A percentile compares a stretch with the other conserved stretches of the same genome.
Conservation (phyloP, 2,888 invertebrate genomes). For the Thyatira batis region DNA sequence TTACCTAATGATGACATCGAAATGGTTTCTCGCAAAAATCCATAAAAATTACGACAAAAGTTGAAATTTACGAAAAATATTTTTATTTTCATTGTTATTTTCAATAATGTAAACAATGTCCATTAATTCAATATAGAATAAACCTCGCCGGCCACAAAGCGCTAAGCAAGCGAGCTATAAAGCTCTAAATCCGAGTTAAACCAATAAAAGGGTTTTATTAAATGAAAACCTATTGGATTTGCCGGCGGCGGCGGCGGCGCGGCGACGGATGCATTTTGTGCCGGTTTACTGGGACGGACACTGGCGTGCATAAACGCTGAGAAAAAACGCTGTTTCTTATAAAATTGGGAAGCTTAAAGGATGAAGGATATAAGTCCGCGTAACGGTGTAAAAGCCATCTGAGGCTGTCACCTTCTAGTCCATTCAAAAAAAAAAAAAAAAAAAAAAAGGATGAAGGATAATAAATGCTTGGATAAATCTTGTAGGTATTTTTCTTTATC, state of each 20-base stretch:
- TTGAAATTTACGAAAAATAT: too few species aligned
- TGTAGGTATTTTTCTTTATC: too few species aligned
- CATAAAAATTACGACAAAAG: too few species aligned
- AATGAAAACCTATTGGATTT: conserved; percentile 79
- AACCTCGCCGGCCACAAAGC: conserved; percentile 31
- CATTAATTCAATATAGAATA: conserved; percentile 4
- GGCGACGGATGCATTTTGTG: conserved; percentile 71
- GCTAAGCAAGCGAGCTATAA: conserved; percentile 40
- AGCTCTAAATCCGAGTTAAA: conserved; percentile 74
- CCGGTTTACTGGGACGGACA: conserved; percentile 40
- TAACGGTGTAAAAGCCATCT: too few species aligned
- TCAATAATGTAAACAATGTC: not conserved
- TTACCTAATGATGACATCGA: too few species aligned
- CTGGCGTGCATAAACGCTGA: conserved; percentile 27
- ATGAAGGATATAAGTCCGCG: too few species aligned
- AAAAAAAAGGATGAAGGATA: too few species aligned
- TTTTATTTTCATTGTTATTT: not conserved
- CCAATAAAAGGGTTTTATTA: conserved; percentile 79
- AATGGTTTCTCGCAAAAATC: too few species aligned
- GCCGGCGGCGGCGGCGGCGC: conserved; percentile 53
- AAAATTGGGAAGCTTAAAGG: too few species aligned
- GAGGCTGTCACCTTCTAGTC: too few species aligned
- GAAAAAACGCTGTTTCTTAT: conserved; percentile 15
- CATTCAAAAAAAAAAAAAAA: too few species aligned
- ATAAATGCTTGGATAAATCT: too few species aligned